Base-by-base conservation (phyloP, 2,888 invertebrate species). In the Mythimna vitellina region DNA sequence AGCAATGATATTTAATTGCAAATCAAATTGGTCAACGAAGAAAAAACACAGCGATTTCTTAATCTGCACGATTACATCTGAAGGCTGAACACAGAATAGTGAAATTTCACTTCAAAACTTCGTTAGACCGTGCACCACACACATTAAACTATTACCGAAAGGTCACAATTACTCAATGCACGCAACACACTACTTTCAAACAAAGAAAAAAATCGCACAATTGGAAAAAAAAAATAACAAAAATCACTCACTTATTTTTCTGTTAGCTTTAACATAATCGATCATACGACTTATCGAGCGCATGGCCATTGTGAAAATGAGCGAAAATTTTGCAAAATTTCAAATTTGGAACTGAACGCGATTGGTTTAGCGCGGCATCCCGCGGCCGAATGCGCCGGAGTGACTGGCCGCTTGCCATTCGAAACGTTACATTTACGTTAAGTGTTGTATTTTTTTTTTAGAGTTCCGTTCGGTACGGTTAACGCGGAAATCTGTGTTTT, bases 221-320 rank as follows among this genome's bases (percentile, higher is more conserved):
- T 67, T 17, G 63, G 17, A 17, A 46, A 46, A 46, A 51, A 51
- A 76, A 51, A 80, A 86, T n/a, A 65, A 58, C 53, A 80, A 75
- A 79, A 73, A 70, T 20, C 82, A 93, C 93, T 93, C 87, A 93
- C 93, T 89, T 73, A 93, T 92, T 69, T 83, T 90, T 72, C 91
- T 78, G 83, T 92, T 91, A 14, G 85, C 78, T 69, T 89, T 90
- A 1, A 89, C 77, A 68, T 88, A 89, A 64, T 91, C 92, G 70
- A 92, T 67, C 86, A 92, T 90, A 64, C 91, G 91, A 69, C 87
- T 81, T 54, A 90, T 70, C 42, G 89, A 88, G 73, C 90, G 84
- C 49, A 87, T 72, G 57, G 90, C 89, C 93, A 93, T 93, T 73
- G 82, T 88, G 73, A 35, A 80, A 87, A 86, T 79, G 78, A 67